A percentile compares a stretch with the other conserved stretches of the same genome.
Conservation (phyloP, 2,888 invertebrate species). For the Ectemnius lituratus region DNA sequence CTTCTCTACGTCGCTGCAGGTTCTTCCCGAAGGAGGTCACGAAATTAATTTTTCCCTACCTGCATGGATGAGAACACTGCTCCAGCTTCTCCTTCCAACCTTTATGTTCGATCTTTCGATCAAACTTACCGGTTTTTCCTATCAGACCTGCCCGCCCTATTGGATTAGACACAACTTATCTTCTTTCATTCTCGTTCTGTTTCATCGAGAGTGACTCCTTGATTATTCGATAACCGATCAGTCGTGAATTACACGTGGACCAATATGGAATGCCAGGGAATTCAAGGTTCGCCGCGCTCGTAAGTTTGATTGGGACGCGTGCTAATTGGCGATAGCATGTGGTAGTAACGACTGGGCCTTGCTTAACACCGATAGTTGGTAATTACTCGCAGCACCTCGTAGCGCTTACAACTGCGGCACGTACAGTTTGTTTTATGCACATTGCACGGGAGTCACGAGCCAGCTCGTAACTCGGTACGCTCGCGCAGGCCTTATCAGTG, state of each 20-base stretch:
- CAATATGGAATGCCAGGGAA: too few relatives aligned
- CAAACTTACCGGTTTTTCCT: too few relatives aligned
- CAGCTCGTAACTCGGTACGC: neutral
- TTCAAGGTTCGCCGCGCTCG: too few relatives aligned
- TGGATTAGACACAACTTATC: too few relatives aligned
- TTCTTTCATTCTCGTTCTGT: too few relatives aligned
- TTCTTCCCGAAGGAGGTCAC: constrained; percentile 61
- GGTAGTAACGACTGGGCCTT: too few relatives aligned
- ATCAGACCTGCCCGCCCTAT: too few relatives aligned
- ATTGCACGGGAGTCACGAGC: neutral
- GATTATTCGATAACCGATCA: too few relatives aligned
- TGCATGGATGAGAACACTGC: constrained; percentile 28
- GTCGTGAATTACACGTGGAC: too few relatives aligned
- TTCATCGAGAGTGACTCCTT: too few relatives aligned
- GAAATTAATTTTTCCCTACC: constrained; percentile 62
- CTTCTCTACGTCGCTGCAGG: constrained; percentile 36
- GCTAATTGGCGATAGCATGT: too few relatives aligned
- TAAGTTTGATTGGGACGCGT: too few relatives aligned
- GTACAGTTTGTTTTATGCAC: constrained; percentile 2
- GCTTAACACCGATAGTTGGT: neutral
- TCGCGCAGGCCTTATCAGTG: neutral
- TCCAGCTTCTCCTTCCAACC: constrained; percentile 13
- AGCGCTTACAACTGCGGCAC: neutral
- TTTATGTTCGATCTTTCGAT: constrained; percentile 13
- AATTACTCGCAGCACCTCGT: neutral